A percentile compares a stretch with the other conserved stretches of the same genome.
Conservation (phyloP, 2,888 invertebrate genomes). For the Sicus ferrugineus region DNA sequence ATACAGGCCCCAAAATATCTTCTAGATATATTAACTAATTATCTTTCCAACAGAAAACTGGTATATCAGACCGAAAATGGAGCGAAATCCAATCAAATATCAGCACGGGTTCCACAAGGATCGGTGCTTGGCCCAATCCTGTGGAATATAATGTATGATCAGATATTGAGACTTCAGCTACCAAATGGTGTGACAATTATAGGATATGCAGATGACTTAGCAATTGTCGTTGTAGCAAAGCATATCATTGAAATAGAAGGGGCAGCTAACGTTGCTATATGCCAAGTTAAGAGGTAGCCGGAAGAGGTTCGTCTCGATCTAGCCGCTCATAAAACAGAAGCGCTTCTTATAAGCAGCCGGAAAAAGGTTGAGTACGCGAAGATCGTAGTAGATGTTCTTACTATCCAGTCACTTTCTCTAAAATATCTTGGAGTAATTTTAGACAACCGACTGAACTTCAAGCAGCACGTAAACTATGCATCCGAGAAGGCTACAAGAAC, state of each 20-base stretch:
- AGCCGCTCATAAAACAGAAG: slow-evolving; percentile 1
- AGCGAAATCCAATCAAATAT: too few species aligned
- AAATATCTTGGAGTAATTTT: slow-evolving; percentile 12
- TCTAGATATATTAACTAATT: too few species aligned
- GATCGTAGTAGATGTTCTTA: background rate
- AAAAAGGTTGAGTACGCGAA: background rate
- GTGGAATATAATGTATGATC: too few species aligned
- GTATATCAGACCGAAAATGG: too few species aligned
- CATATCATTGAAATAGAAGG: slow-evolving; percentile 2
- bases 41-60: too few species aligned
- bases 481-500: slow-evolving; percentile 1
- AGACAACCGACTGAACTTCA: slow-evolving; percentile 3
- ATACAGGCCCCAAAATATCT: too few species aligned
- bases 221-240: slow-evolving; percentile 14
- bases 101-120: background rate
- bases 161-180: background rate
- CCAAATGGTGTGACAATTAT: background rate
- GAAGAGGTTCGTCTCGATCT: background rate
- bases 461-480: background rate
- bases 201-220: slow-evolving; percentile 12
- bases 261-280: background rate
- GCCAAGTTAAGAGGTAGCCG: background rate
- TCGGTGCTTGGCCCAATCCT: background rate
- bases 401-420: background rate
- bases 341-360: slow-evolving; percentile 13